Evolutionary conservation across 2,888 invertebrate genomes (phyloP).

Genomic region (Noctua janthe): DNA sequence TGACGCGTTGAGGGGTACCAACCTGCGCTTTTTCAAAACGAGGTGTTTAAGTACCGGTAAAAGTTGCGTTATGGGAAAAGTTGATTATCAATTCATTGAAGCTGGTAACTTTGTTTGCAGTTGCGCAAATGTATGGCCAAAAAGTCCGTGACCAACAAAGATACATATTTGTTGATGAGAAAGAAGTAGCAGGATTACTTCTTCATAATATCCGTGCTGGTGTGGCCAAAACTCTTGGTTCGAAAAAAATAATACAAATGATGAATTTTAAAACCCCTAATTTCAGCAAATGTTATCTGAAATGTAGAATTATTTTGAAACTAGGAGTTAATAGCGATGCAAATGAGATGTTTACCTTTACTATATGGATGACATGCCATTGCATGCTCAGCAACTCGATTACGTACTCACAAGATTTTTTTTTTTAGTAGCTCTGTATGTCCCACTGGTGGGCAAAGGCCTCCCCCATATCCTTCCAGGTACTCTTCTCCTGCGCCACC

Average conservation of each 20-base stretch:
- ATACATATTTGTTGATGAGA: background rate
- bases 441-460: too few species aligned
- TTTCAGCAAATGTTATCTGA: background rate
- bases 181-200: background rate
- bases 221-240: background rate
- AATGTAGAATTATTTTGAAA: background rate
- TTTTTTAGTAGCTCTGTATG: too few species aligned
- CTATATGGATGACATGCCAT: background rate
- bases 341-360: background rate
- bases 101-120: background rate
- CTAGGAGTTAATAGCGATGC: too few species aligned
- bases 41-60: constrained; percentile 25
- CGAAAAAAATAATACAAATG: background rate
- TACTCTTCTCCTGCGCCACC: too few species aligned
- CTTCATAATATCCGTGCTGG: background rate
- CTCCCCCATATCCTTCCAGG: too few species aligned
- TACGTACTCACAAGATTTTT: too few species aligned
- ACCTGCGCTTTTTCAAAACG: constrained; percentile 36
- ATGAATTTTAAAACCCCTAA: background rate
- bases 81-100: background rate
- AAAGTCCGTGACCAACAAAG: background rate
- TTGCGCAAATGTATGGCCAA: background rate
- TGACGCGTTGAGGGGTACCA: constrained; percentile 47
- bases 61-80: background rate
- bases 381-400: background rate